Conservation (phyloP, 2,113 vertebrate species). For the Ceratotherium simum region DNA sequence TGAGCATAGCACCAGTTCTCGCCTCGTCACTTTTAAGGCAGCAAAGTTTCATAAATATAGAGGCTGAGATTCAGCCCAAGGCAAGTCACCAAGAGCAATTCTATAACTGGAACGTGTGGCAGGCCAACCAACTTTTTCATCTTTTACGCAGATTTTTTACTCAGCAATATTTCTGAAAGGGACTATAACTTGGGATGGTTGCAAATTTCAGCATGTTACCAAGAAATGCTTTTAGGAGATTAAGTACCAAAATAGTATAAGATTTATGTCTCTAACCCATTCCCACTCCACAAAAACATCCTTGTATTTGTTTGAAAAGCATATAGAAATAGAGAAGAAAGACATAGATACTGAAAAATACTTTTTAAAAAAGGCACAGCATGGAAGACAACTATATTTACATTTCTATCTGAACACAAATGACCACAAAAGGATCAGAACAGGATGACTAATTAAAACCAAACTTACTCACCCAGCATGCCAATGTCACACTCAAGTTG, state of each 20-base stretch:
- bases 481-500: not conserved
- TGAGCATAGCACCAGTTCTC: not conserved
- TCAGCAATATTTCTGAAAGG: slow-evolving; percentile 33
- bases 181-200: not conserved
- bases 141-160: slow-evolving; percentile 44
- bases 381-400: not conserved
- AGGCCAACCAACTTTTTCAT: not conserved
- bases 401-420: not conserved
- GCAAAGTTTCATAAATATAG: not conserved
- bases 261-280: not conserved
- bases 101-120: not conserved
- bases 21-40: not conserved
- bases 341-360: not conserved
- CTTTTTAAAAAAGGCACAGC: not conserved
- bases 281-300: not conserved
- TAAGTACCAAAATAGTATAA: slow-evolving; percentile 4
- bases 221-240: slow-evolving; percentile 6
- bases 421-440: not conserved
- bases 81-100: not conserved
- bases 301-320: not conserved
- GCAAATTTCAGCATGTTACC: not conserved
- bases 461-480: not conserved
- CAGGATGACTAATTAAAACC: not conserved
- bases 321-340: slow-evolving; percentile 8
- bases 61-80: not conserved